Evolutionary conservation across 2,888 invertebrate species (phyloP).

Genomic region (Melipona beecheii): DNA sequence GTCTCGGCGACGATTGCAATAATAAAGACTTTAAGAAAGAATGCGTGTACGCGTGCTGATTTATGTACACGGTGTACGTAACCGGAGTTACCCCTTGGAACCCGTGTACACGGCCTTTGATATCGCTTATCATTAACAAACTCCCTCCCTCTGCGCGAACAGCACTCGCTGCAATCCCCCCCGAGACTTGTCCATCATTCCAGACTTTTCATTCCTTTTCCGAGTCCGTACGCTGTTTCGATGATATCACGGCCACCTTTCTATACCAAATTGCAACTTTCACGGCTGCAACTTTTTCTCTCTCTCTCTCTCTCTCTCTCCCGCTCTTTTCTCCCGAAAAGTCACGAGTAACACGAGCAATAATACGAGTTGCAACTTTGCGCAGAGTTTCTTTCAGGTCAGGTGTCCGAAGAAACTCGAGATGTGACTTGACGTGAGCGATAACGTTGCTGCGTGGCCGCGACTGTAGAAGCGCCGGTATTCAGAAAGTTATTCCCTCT

Average conservation of each 20-base stretch:
- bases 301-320: no score
- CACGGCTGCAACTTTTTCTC: background rate
- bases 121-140: constrained; percentile 26
- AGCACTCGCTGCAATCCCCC: background rate
- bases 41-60: background rate
- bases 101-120: background rate
- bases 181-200: background rate
- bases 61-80: constrained; percentile 4
- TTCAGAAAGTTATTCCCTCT: no score
- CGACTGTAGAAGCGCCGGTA: no score
- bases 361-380: no score
- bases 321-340: no score
- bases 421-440: no score
- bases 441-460: no score
- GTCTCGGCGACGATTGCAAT: background rate
- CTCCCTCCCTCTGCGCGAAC: constrained; percentile 12
- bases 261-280: background rate
- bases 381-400: no score
- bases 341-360: no score
- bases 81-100: constrained; percentile 6
- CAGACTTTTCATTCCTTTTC: background rate
- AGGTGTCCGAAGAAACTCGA: no score
- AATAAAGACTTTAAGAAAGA: background rate
- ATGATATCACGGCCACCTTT: background rate
- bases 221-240: background rate